These are phyloP conservation scores for Salvelinus sp. DNA, from an alignment of 2,113 vertebrate genomes.

Conservation along the genomic window DNA sequence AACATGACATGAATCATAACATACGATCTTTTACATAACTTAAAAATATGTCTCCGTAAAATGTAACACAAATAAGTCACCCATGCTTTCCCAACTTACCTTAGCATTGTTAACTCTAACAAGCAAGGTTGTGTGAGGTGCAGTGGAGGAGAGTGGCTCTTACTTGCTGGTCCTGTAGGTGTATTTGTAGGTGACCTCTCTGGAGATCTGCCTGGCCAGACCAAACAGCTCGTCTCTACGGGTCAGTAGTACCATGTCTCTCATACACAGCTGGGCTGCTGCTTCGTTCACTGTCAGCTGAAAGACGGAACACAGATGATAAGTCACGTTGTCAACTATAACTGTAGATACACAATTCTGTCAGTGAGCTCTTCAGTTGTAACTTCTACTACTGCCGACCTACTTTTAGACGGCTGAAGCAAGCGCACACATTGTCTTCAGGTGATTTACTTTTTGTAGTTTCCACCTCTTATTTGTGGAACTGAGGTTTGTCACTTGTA, in stretches of 20 bases:
- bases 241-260: slow-evolving; percentile 87
- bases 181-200: slow-evolving; percentile 97
- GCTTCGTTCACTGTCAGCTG: slow-evolving; percentile 97
- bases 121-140: neutral
- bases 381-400: no score
- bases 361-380: no score
- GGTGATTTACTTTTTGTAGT: no score
- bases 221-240: slow-evolving; percentile 93
- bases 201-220: slow-evolving; percentile 89
- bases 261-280: slow-evolving; percentile 91
- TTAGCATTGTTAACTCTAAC: neutral
- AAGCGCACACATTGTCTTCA: no score
- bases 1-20: neutral
- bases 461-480: neutral
- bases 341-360: neutral
- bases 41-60: no score
- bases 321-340: neutral
- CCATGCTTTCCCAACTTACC: neutral
- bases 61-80: neutral
- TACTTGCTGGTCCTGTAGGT: slow-evolving; percentile 95
- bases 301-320: neutral
- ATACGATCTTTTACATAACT: neutral
- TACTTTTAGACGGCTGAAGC: no score
- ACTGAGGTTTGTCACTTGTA: neutral
- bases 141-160: slow-evolving; percentile 42